These are phyloP conservation scores for Dryobota labecula DNA, from an alignment of 2,888 invertebrate genomes.

Conservation along the genomic window DNA sequence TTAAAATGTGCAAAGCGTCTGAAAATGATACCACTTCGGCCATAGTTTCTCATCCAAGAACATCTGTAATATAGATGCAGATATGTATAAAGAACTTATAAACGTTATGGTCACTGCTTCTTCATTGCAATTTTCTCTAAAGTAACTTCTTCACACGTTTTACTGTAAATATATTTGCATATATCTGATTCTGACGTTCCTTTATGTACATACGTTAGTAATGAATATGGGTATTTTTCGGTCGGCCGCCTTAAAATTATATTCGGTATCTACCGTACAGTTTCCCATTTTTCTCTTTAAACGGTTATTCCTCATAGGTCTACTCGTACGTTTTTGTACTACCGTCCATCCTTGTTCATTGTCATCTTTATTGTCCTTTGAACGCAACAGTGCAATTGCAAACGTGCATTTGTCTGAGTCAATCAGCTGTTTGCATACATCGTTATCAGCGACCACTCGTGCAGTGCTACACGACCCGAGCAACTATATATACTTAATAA, in stretches of 20 bases:
- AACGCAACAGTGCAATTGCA: too few species aligned
- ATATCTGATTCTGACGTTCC: not conserved
- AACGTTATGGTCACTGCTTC: constrained; percentile 2
- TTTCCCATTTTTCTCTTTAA: not conserved
- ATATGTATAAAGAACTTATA: constrained; percentile 9
- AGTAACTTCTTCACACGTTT: not conserved
- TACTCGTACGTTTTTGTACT: not conserved
- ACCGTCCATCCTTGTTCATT: not conserved
- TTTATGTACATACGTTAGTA: not conserved
- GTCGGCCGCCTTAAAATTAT: not conserved
- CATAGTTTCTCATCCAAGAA: constrained; percentile 9
- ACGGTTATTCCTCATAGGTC: not conserved
- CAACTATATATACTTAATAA: too few species aligned
- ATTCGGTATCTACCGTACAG: not conserved
- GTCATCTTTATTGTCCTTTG: not conserved
- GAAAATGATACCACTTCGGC: constrained; percentile 8
- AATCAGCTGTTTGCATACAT: too few species aligned
- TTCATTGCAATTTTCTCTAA: constrained; percentile 5
- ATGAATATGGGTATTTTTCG: not conserved
- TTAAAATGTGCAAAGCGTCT: not conserved
- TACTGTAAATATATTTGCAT: not conserved
- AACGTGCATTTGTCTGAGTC: too few species aligned
- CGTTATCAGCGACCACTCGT: too few species aligned
- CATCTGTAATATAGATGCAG: not conserved
- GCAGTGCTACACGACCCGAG: too few species aligned